Conservation (phyloP, 2,797 vertebrate genomes). For the Steatocranus sp. region DNA sequence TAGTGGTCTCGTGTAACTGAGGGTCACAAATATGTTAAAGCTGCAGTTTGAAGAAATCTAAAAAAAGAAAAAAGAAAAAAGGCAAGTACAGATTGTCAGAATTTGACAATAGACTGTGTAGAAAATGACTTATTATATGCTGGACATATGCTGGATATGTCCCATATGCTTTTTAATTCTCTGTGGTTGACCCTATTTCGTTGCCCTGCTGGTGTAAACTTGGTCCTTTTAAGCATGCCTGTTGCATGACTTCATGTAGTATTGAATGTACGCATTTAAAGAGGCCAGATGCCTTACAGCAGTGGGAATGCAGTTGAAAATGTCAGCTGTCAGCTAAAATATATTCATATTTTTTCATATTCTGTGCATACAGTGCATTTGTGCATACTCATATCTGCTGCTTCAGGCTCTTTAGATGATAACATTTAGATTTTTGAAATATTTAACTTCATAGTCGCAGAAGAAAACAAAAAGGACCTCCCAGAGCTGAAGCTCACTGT, state of each 20-base stretch:
- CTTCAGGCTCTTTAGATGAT: not conserved
- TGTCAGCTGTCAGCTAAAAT: constrained; percentile 22
- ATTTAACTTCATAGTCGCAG: not conserved
- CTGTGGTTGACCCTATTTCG: constrained; percentile 7
- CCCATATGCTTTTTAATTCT: not conserved
- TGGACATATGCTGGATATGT: not conserved
- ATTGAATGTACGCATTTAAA: constrained; percentile 20
- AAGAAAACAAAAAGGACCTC: constrained; percentile 18
- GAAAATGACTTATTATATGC: not conserved
- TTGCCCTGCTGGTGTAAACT: not conserved
- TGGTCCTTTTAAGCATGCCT: not conserved
- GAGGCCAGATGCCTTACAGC: constrained; percentile 43
- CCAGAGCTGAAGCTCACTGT: not conserved
- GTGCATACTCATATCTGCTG: not conserved
- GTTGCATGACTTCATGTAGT: not conserved
- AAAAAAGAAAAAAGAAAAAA: no score
- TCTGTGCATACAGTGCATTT: not conserved
- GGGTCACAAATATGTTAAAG: not conserved
- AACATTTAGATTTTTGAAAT: constrained; percentile 23
- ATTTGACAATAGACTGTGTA: not conserved
- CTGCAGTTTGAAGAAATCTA: not conserved
- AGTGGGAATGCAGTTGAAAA: constrained; percentile 28
- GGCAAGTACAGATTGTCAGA: not conserved
- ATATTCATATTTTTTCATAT: not conserved
- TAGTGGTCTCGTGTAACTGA: not conserved